phyloP scores from a whole-genome alignment of 2,113 vertebrate genomes.

The Otocyon megalotis region DNA sequence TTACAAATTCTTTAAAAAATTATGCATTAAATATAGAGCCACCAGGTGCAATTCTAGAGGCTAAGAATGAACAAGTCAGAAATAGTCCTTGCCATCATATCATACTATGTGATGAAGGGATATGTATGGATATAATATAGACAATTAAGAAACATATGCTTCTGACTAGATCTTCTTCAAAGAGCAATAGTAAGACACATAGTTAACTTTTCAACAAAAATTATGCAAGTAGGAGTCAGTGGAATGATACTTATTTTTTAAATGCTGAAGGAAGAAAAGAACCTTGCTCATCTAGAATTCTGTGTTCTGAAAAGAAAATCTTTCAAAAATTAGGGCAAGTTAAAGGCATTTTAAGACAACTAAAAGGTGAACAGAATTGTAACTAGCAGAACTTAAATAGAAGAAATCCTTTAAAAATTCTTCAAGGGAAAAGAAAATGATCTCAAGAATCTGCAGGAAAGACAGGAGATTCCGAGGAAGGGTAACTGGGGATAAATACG shows the following conservation, averaged over 20 bases:
- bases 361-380: not conserved
- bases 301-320: not conserved
- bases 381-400: not conserved
- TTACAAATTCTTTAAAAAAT: not conserved
- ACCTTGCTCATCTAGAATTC: not conserved
- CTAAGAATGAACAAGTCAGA: not conserved
- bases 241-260: constrained; percentile 26
- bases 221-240: not conserved
- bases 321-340: not conserved
- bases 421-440: not conserved
- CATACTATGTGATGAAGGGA: not conserved
- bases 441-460: not conserved
- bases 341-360: not conserved
- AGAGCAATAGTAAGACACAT: not conserved
- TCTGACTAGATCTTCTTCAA: not conserved
- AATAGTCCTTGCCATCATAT: not conserved
- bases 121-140: too few species aligned
- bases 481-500: not conserved
- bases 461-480: not conserved
- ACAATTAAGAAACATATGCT: not conserved
- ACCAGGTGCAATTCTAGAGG: not conserved
- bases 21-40: not conserved
- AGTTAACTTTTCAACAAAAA: constrained; percentile 15
- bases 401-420: constrained; percentile 9
- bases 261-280: not conserved